These are phyloP conservation scores for Sprattus sprattus DNA, from an alignment of 2,113 vertebrate genomes.

Conservation along the genomic window DNA sequence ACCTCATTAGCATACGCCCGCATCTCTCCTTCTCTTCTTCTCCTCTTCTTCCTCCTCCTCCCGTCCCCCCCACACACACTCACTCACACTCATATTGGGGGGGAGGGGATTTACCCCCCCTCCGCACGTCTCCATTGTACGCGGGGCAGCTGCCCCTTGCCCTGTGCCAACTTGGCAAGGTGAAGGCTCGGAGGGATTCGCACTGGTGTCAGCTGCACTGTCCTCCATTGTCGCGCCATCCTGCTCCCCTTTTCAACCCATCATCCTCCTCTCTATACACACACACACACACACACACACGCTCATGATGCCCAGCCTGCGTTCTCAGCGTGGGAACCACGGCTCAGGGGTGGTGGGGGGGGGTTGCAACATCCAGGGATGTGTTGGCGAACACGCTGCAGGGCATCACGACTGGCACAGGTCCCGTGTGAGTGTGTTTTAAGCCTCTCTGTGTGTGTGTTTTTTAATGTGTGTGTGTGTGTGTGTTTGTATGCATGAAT, in stretches of 20 bases:
- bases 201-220: conserved; percentile 13
- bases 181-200: neutral
- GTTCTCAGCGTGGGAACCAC: neutral
- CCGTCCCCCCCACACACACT: neutral
- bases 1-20: neutral
- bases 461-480: no score
- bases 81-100: neutral
- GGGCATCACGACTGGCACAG: neutral
- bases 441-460: no score
- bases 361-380: neutral
- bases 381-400: neutral
- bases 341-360: neutral
- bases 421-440: neutral
- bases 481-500: no score
- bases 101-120: neutral
- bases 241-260: neutral
- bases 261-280: neutral
- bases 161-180: conserved; percentile 6
- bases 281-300: neutral
- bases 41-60: neutral
- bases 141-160: neutral
- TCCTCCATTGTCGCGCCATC: neutral
- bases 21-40: neutral
- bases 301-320: neutral
- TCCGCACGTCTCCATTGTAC: neutral